phyloP scores from a whole-genome alignment of 2,797 vertebrate species.

The Heterohyrax brucei region DNA sequence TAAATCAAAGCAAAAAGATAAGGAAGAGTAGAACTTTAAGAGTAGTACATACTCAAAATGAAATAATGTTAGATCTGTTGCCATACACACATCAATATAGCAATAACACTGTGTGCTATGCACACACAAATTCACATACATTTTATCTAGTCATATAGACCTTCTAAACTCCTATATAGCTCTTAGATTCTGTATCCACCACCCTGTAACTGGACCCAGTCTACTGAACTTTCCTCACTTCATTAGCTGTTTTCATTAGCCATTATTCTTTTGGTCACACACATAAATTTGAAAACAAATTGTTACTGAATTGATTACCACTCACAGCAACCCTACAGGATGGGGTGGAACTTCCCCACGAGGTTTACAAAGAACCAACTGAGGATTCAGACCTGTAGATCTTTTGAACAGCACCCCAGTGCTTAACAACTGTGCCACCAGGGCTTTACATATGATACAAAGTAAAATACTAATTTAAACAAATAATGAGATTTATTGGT shows the following conservation, averaged over 20 bases:
- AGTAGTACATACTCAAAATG: background rate
- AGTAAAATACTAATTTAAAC: background rate
- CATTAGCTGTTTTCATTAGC: background rate
- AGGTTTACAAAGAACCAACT: too few species aligned
- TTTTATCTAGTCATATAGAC: background rate
- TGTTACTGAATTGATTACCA: too few species aligned
- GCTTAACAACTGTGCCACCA: too few species aligned
- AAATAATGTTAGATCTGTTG: background rate
- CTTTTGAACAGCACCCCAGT: too few species aligned
- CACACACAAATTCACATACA: fast-evolving
- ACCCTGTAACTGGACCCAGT: background rate
- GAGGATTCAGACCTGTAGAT: too few species aligned
- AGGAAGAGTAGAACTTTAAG: background rate
- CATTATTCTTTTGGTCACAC: background rate
- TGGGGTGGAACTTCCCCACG: too few species aligned
- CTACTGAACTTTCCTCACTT: background rate
- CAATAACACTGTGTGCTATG: too few species aligned
- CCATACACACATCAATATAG: background rate
- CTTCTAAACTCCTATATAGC: background rate
- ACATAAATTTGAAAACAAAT: too few species aligned
- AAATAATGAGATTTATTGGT: background rate
- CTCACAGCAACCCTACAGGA: too few species aligned
- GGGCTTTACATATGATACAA: background rate
- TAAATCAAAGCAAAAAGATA: background rate
- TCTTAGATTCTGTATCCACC: background rate